Conservation (phyloP, 1,140 invertebrate species). For the Solenopsis invicta region DNA sequence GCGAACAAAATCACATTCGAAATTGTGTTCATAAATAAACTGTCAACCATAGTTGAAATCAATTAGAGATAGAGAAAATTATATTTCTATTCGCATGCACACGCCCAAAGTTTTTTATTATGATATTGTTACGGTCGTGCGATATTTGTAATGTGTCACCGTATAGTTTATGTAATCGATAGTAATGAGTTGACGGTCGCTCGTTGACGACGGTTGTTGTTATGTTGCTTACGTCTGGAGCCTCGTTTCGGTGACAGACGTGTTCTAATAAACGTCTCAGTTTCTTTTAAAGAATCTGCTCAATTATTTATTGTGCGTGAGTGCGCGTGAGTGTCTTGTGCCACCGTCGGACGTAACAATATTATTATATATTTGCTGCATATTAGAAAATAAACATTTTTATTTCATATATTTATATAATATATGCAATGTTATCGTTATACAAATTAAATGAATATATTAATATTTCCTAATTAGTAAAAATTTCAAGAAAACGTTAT, state of each 20-base stretch:
- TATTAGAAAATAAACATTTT: background rate
- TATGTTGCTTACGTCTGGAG: too few species aligned
- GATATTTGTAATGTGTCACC: too few species aligned
- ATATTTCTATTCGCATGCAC: background rate
- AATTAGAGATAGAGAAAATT: background rate
- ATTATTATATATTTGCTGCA: background rate
- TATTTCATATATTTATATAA: background rate
- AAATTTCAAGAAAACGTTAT: background rate
- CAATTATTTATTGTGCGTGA: too few species aligned
- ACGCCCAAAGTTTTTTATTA: background rate
- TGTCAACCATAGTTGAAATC: background rate
- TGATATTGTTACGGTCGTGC: too few species aligned
- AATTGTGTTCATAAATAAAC: conserved; percentile 14
- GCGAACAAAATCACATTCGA: background rate
- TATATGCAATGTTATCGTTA: background rate
- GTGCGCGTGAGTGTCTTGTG: too few species aligned
- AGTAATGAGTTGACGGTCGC: too few species aligned
- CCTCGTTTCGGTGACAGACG: too few species aligned
- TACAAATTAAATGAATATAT: conserved; percentile 17
- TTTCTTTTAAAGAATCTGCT: too few species aligned
- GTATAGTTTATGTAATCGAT: too few species aligned
- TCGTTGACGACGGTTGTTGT: too few species aligned
- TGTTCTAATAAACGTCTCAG: too few species aligned
- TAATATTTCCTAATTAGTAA: conserved; percentile 18
- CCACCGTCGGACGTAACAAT: too few species aligned